Conservation (phyloP, 1,140 invertebrate genomes). For the Drosophila kurseongensis region DNA sequence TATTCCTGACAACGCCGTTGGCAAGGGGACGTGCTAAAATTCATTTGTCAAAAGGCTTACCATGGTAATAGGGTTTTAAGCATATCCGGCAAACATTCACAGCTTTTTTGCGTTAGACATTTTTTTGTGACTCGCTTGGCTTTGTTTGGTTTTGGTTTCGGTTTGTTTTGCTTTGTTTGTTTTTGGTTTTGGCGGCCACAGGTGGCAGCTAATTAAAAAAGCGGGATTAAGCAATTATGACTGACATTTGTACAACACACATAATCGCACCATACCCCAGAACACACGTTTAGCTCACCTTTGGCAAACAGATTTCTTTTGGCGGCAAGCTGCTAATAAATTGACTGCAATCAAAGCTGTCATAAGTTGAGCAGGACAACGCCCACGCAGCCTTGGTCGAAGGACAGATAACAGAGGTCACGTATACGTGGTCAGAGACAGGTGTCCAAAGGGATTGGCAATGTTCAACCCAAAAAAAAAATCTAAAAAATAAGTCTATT, state of each 20-base stretch:
- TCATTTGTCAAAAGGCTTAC: constrained; percentile 84
- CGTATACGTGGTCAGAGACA: constrained; percentile 20
- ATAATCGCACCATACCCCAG: constrained; percentile 15
- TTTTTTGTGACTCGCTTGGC: constrained; percentile 28
- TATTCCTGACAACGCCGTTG: too few relatives aligned
- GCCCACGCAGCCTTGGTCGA: constrained; percentile 37
- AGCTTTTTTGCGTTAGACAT: constrained; percentile 43
- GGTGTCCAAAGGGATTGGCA: neutral
- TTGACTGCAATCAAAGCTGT: constrained; percentile 80
- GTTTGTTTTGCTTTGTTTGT: constrained; percentile 26
- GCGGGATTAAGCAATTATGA: constrained; percentile 78
- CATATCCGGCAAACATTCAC: constrained; percentile 70
- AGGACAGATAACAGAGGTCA: constrained; percentile 66
- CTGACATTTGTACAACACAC: constrained; percentile 66
- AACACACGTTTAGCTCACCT: constrained; percentile 29
- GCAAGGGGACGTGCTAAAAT: constrained; percentile 66
- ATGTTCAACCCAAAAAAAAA: neutral
- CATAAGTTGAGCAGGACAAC: constrained; percentile 71
- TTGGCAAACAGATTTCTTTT: constrained; percentile 56
- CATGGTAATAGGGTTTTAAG: constrained; percentile 82
- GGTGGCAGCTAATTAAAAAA: constrained; percentile 72
- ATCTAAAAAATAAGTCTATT: too few relatives aligned
- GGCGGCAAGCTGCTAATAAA: constrained; percentile 68
- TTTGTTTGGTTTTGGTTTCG: constrained; percentile 37
- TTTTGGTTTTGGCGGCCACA: constrained; percentile 43